phyloP scores from a whole-genome alignment of 2,113 vertebrate genomes.

The Nerophis lumbriciformis region DNA sequence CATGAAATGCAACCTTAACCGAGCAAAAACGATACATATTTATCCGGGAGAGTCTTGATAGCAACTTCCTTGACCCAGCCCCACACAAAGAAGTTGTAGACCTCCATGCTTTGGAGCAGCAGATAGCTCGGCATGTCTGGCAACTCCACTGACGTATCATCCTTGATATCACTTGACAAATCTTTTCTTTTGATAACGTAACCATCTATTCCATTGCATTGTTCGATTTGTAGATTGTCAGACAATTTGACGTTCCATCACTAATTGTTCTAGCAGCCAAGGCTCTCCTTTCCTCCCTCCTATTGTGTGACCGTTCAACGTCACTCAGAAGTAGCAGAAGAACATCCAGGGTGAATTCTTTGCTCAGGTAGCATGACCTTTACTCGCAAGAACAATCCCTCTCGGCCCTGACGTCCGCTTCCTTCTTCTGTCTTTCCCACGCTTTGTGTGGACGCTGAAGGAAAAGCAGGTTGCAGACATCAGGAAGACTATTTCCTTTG shows the following conservation, averaged over 20 bases:
- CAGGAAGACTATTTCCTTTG: slow-evolving; percentile 63
- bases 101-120: no score
- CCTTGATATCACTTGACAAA: no score
- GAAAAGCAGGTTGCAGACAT: slow-evolving; percentile 66
- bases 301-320: slow-evolving; percentile 53
- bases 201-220: no score
- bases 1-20: no score
- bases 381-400: slow-evolving; percentile 74
- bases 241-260: slow-evolving; percentile 7
- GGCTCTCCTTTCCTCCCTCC: slow-evolving; percentile 39
- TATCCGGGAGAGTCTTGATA: no score
- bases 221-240: no score
- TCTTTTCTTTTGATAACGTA: no score
- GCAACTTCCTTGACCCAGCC: no score
- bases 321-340: slow-evolving; percentile 36
- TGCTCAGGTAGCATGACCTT: slow-evolving; percentile 76
- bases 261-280: slow-evolving; percentile 61
- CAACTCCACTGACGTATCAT: no score
- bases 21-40: no score
- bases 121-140: no score
- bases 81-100: no score
- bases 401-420: slow-evolving; percentile 68
- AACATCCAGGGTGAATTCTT: slow-evolving; percentile 61
- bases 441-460: slow-evolving; percentile 70
- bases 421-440: slow-evolving; percentile 77